Conservation (phyloP, 2,888 invertebrate species). For the Pterostichus madidus region DNA sequence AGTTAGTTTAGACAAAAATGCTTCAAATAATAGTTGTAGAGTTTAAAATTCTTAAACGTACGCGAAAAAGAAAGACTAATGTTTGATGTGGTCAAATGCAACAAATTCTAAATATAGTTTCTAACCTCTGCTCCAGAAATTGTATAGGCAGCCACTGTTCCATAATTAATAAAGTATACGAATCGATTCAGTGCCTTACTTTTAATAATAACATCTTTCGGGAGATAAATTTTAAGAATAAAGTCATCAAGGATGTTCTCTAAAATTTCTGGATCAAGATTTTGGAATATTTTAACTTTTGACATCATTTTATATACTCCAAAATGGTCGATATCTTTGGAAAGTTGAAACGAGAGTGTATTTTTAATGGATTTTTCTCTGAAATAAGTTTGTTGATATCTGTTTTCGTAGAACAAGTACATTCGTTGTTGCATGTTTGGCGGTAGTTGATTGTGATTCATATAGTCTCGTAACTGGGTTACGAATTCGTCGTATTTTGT, state of each 20-base stretch:
- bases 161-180: constrained; percentile 76
- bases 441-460: constrained; percentile 78
- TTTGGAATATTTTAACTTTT: constrained; percentile 75
- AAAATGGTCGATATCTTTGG: constrained; percentile 47
- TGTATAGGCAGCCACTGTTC: constrained; percentile 77
- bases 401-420: constrained; percentile 77
- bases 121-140: constrained; percentile 75
- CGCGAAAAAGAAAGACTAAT: no score
- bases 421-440: constrained; percentile 76
- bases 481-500: constrained; percentile 76
- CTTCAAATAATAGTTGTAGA: no score
- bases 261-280: constrained; percentile 73
- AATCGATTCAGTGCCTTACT: constrained; percentile 72
- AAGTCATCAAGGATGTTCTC: constrained; percentile 73
- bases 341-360: constrained; percentile 74
- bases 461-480: constrained; percentile 77
- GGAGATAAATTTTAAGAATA: constrained; percentile 74
- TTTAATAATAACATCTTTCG: constrained; percentile 74
- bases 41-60: no score
- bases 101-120: background rate
- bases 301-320: constrained; percentile 69
- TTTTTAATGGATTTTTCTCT: constrained; percentile 76
- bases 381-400: constrained; percentile 78
- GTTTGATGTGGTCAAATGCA: no score
- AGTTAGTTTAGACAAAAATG: no score